Base-by-base conservation (phyloP, 2,888 invertebrate genomes). In the Ormyrus nitidulus region DNA sequence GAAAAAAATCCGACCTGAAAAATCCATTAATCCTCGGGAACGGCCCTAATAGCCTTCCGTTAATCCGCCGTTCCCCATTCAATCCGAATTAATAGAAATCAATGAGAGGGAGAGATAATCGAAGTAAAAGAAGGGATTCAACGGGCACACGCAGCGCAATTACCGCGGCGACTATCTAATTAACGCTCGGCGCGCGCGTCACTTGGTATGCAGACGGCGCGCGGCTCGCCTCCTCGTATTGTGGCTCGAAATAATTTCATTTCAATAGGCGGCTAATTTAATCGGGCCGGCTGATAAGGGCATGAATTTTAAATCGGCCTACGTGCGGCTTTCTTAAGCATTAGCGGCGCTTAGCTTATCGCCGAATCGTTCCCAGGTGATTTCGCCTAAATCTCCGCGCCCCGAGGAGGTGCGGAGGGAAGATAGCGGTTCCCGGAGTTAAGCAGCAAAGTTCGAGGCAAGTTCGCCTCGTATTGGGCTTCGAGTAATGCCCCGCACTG, bases 191-290 rank as follows among this genome's bases (percentile, higher is more conserved):
- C 19, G 48, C 13, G 46, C 5, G 9, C 11, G 11, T 49, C 74
- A 84, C 85, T 89, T 87, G 85, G 85, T 86, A 88, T 87, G 85
- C 88, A 75, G 59, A 81, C 74, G 74, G 69, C 81, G 81, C 75
- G 0, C 13, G 34, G 34, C 58, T 75, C 78, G 34, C 34, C 34
- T 10, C 34, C 34, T 10, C 83, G 82, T 81, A 84, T 84, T 83
- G 84, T 81, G 78, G 83, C 84, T 83, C 80, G 83, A 85, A 88
- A 88, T 88, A 88, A 88, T 89, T 88, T 84, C 84, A 86, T 88
- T 87, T 85, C 87, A 84, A 87, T 88, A 84, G 82, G 79, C 71
- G 82, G 80, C 83, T 87, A 86, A 89, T 89, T 88, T 84, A 84
- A 88, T 89, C 85, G 85, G 85, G 84, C 77, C 84, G 82, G 85